Conservation (phyloP, 1,140 invertebrate genomes). For the Copidosoma floridanum region DNA sequence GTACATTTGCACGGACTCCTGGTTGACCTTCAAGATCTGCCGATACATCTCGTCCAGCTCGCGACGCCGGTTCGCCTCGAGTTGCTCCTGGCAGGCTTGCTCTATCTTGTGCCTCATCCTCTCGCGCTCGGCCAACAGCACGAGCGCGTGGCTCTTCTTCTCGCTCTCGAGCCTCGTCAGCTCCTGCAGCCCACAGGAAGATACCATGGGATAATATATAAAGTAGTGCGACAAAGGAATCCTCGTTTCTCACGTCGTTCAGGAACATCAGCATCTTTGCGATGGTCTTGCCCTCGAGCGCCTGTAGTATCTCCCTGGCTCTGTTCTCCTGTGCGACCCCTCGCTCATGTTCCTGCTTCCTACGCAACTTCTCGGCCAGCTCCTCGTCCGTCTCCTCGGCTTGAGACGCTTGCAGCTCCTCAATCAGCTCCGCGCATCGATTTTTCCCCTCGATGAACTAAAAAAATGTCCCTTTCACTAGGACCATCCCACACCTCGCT, state of each 20-base stretch:
- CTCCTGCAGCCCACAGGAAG: constrained; percentile 55
- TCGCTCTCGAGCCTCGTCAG: constrained; percentile 67
- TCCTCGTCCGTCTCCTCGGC: constrained; percentile 57
- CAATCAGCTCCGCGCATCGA: constrained; percentile 65
- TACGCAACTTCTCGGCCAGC: constrained; percentile 44
- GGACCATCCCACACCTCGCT: too few species aligned
- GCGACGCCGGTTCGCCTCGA: constrained; percentile 63
- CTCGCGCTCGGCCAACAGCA: constrained; percentile 67
- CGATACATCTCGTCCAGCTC: constrained; percentile 78
- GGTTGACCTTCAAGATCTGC: constrained; percentile 63
- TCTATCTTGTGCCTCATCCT: constrained; percentile 68
- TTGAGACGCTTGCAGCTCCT: constrained; percentile 66
- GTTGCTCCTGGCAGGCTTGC: constrained; percentile 68
- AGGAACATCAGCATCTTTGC: constrained; percentile 69
- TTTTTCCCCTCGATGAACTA: constrained; percentile 71
- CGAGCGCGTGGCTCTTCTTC: constrained; percentile 68
- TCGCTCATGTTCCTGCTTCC: constrained; percentile 45
- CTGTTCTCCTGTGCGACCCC: constrained; percentile 49
- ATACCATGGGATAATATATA: too few species aligned
- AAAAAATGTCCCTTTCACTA: too few species aligned
- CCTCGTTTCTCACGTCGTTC: constrained; percentile 53
- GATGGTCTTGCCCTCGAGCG: constrained; percentile 65
- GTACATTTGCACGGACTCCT: constrained; percentile 63
- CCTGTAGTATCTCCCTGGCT: constrained; percentile 56
- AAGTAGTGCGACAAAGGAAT: constrained; percentile 2